Conservation (phyloP, 2,113 vertebrate genomes). For the Apteryx mantelli region DNA sequence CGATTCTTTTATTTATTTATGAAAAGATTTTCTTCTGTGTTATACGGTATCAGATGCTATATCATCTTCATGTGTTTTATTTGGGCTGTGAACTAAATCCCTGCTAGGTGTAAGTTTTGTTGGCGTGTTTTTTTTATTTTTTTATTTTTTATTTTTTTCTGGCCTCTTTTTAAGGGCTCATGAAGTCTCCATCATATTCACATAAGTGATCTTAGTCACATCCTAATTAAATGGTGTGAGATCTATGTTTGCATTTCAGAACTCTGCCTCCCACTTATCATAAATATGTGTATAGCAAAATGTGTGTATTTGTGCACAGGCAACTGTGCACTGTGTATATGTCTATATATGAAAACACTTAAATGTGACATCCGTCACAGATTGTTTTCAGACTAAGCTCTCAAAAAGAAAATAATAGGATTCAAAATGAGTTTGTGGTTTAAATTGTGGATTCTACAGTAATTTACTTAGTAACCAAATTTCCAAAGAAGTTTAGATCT, state of each 20-base stretch:
- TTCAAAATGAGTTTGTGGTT: background rate
- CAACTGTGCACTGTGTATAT: background rate
- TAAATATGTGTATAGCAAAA: constrained; percentile 21
- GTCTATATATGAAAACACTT: constrained; percentile 6
- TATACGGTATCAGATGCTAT: constrained; percentile 8
- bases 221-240: constrained; percentile 38
- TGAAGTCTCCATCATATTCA: constrained; percentile 29
- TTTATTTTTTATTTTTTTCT: background rate
- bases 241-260: constrained; percentile 40
- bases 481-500: background rate
- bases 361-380: constrained; percentile 20
- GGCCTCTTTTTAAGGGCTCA: background rate
- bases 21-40: background rate
- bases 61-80: background rate
- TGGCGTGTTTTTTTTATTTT: background rate
- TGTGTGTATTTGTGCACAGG: constrained; percentile 22
- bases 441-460: background rate
- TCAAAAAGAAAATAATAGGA: background rate
- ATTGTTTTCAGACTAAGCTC: background rate
- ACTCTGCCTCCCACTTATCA: constrained; percentile 21
- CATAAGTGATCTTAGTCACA: constrained; percentile 44
- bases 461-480: background rate
- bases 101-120: constrained; percentile 2
- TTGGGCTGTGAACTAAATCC: constrained; percentile 41
- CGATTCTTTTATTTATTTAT: background rate